Percentiles rank a stretch among this genome's conserved stretches.
Evolutionary conservation across 2,888 invertebrate species (phyloP).

Genomic region (Caenorhabditis sp.): DNA sequence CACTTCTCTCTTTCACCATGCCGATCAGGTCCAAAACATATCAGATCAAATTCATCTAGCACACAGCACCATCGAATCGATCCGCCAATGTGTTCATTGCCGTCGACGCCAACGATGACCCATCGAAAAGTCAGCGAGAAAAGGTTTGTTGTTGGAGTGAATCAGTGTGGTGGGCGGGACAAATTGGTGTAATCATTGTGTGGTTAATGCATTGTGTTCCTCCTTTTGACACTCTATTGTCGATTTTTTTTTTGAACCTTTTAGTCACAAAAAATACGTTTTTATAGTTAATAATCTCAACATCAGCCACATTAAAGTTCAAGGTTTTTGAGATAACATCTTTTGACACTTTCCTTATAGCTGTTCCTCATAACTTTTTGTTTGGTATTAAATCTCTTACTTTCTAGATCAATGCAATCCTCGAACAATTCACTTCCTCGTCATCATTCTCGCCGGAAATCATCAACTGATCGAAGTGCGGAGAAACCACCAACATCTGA

Average conservation of each 20-base stretch:
- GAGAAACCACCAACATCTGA: background rate
- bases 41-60: constrained; percentile 18
- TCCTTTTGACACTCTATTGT: no score
- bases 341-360: no score
- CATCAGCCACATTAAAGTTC: no score
- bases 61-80: constrained; percentile 31
- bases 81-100: constrained; percentile 52
- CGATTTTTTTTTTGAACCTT: no score
- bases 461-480: background rate
- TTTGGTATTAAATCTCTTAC: no score
- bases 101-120: constrained; percentile 53
- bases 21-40: constrained; percentile 13
- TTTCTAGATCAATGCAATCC: background rate
- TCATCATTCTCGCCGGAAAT: background rate
- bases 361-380: no score
- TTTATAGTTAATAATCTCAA: no score
- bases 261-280: no score
- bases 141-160: background rate
- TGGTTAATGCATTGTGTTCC: no score
- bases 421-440: background rate
- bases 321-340: no score
- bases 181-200: background rate
- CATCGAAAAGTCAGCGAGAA: constrained; percentile 13
- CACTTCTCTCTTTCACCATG: constrained; percentile 44
- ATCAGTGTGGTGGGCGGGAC: background rate